phyloP scores from a whole-genome alignment of 2,888 invertebrate species.

The Tethea ocularis region DNA sequence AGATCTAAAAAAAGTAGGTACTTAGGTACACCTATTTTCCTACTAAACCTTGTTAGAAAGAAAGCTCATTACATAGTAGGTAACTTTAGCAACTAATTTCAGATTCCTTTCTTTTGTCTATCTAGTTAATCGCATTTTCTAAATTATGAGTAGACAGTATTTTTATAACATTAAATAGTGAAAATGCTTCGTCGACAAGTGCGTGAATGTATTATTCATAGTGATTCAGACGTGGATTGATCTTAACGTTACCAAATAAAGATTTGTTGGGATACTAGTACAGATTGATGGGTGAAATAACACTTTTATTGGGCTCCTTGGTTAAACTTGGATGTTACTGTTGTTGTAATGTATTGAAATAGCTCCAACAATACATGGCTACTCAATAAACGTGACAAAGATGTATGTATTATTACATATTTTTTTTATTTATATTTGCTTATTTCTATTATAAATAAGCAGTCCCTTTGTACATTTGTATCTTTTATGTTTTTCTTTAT shows the following conservation, averaged over 20 bases:
- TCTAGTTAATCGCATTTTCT: conserved; percentile 1
- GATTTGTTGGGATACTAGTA: conserved; percentile 66
- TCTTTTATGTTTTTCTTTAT: too few species aligned
- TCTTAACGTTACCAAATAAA: conserved; percentile 61
- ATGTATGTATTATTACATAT: too few species aligned
- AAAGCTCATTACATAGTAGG: conserved; percentile 8
- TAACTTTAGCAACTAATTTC: conserved; percentile 2
- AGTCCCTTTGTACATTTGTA: too few species aligned
- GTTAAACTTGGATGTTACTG: conserved; percentile 66
- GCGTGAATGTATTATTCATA: conserved; percentile 60
- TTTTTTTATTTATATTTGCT: too few species aligned
- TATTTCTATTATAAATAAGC: too few species aligned
- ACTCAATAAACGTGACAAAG: background rate
- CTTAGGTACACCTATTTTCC: background rate
- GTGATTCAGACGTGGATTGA: conserved; percentile 56
- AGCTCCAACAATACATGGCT: conserved; percentile 24
- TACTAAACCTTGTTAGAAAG: background rate
- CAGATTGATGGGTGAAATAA: conserved; percentile 61
- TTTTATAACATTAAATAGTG: conserved; percentile 4
- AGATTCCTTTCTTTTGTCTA: conserved; percentile 6
- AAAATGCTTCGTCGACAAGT: conserved; percentile 8
- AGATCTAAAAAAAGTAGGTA: too few species aligned
- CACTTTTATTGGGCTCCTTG: conserved; percentile 48
- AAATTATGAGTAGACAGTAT: background rate
- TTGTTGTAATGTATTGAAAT: conserved; percentile 53